Percentiles rank a stretch among this genome's conserved stretches.
Evolutionary conservation across 2,888 invertebrate genomes (phyloP).

Genomic region (Caenorhabditis japonica): DNA sequence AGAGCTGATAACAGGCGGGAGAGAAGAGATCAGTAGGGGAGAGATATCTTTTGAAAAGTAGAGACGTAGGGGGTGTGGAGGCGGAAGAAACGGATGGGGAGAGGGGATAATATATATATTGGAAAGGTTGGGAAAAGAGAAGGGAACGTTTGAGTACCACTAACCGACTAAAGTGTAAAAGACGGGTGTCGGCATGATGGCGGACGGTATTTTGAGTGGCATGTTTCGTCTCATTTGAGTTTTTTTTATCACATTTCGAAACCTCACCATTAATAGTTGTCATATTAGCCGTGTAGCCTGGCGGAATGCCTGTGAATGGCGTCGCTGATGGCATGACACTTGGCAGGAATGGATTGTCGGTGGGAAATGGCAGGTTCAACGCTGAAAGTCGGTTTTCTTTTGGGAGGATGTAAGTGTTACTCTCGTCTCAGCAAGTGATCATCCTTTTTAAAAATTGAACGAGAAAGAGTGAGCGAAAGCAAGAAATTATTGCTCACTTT

Average conservation of each 20-base stretch:
- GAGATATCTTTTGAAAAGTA: slow-evolving; percentile 9
- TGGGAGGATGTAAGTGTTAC: no score
- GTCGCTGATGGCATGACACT: not conserved
- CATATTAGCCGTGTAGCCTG: slow-evolving; percentile 71
- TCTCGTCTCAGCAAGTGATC: no score
- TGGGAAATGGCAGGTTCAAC: no score
- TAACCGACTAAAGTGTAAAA: no score
- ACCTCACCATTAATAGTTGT: slow-evolving; percentile 67
- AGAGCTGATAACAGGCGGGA: slow-evolving; percentile 23
- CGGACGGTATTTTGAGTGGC: no score
- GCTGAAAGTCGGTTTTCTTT: no score
- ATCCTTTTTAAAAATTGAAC: no score
- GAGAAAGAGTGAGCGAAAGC: no score
- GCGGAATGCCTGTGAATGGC: slow-evolving; percentile 62
- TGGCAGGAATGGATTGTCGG: not conserved
- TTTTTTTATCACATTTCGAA: no score
- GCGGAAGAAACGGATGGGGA: slow-evolving; percentile 24
- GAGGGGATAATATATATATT: slow-evolving; percentile 9
- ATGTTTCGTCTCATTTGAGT: no score
- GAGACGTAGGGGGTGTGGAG: slow-evolving; percentile 29
- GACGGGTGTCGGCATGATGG: slow-evolving; percentile 5
- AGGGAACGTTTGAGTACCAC: slow-evolving; percentile 27
- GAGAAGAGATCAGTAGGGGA: not conserved
- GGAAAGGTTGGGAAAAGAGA: slow-evolving; percentile 10
- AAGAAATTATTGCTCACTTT: no score